These are phyloP conservation scores for Pygocentrus nattereri DNA, from an alignment of 2,797 vertebrate genomes.

Conservation along the genomic window DNA sequence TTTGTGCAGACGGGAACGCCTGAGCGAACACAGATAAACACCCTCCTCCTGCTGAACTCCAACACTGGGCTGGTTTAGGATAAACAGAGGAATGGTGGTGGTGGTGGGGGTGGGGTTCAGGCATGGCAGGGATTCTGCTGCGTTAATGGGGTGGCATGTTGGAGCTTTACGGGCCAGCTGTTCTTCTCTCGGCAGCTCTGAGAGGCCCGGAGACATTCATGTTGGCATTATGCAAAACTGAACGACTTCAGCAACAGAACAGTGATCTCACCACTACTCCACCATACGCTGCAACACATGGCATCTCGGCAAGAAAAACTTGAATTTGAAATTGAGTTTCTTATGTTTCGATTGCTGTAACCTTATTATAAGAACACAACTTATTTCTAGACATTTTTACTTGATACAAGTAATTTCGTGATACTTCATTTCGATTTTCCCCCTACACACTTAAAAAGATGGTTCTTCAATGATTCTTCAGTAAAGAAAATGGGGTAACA, in stretches of 20 bases:
- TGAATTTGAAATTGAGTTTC: no score
- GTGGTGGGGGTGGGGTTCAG: not conserved
- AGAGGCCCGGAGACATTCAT: not conserved
- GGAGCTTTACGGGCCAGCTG: not conserved
- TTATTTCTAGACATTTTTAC: no score
- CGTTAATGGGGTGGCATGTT: not conserved
- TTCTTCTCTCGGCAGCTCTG: not conserved
- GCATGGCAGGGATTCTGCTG: not conserved
- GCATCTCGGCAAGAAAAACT: no score
- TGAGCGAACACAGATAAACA: conserved; percentile 16
- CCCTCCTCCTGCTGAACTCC: not conserved
- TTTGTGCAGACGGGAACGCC: conserved; percentile 8
- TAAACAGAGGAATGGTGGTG: not conserved
- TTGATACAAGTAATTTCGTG: no score
- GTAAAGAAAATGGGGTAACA: no score
- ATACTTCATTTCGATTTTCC: no score
- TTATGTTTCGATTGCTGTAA: no score
- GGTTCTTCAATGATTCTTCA: no score
- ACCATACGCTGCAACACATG: no score
- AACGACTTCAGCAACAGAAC: not conserved
- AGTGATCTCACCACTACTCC: no score
- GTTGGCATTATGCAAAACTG: not conserved
- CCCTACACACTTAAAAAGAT: no score
- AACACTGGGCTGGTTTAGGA: not conserved
- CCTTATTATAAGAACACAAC: no score